Evolutionary conservation across 1,140 invertebrate species (phyloP), one percentile per base, ranked within the genome.

Genomic region (Eueides isabella): DNA sequence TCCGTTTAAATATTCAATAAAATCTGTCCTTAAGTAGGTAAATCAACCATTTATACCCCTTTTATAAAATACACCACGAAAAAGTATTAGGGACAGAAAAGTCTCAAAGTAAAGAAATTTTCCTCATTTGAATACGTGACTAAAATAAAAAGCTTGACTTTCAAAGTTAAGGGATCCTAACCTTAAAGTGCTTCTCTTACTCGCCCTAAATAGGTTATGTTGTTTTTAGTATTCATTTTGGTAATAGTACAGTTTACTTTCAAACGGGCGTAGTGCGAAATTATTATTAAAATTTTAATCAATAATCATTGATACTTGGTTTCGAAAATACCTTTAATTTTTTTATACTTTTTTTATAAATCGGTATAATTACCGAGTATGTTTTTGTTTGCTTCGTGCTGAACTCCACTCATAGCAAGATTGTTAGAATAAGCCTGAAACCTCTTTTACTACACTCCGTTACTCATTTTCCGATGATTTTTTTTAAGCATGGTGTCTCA

Each of bases 71-170:
- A 76, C 69, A 76, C 66, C 61, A 68, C 38, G 65, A 76, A 76
- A 72, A 72, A 65, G 44, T 72, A 72, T 66, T 66, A 61, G 65
- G 70, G 74, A 72, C 74, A 35, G 41, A 48, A 55, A 55, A 65
- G 64, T 71, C 61, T 76, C 28, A 31, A 64, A 72, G 74, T 76
- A 76, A 76, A 65, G 70, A 76, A 76, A 76, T 76, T 76, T 76
- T 76, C 67, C 74, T 76, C 74, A 76, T 76, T 76, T 76, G 74
- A 72, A 72, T 76, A 76, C 74, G 74, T 76, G 74, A 76, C 74
- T 76, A 67, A 72, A 76, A 76, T 76, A 76, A 76, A 68, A 62
- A 31, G 5, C 29, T 67, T 61, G 71, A 76, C 74, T 76, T 76
- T 55, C 64, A 72, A 75, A 76, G 66, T 72, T 76, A 6, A 30